Percentiles rank a stretch among this genome's conserved stretches.
phyloP scores from a whole-genome alignment of 2,113 vertebrate genomes.

The Ochotona curzoniae region DNA sequence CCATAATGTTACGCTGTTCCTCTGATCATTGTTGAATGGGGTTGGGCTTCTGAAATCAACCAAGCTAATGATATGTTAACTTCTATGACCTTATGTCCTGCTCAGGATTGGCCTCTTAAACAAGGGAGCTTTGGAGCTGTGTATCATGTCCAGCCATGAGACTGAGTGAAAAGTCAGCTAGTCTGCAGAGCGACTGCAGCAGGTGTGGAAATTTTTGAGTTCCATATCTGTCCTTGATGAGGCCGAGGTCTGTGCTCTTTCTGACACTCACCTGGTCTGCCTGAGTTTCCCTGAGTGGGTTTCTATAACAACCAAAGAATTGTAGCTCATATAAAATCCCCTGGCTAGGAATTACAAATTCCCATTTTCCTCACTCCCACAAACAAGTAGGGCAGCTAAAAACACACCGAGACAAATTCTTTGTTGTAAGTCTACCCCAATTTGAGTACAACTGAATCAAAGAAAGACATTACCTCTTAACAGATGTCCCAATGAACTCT shows the following conservation, averaged over 20 bases:
- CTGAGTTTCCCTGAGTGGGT: neutral
- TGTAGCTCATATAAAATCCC: neutral
- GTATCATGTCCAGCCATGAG: neutral
- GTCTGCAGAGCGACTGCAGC: neutral
- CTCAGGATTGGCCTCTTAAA: neutral
- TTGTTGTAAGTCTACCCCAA: neutral
- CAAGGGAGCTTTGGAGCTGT: neutral
- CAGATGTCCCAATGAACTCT: neutral
- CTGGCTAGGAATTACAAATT: neutral
- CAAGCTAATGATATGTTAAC: neutral
- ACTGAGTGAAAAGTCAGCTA: neutral
- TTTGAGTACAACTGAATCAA: conserved; percentile 19
- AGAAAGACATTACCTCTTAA: neutral
- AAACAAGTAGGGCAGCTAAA: neutral
- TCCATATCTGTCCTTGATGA: neutral
- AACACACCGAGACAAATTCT: neutral
- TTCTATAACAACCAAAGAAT: neutral
- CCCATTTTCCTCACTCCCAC: neutral
- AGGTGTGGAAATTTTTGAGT: neutral
- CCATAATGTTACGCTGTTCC: neutral
- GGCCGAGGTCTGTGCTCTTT: neutral
- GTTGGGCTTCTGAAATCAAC: neutral
- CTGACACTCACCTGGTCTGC: neutral
- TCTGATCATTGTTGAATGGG: neutral
- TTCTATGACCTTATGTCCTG: neutral